Conservation (phyloP, 2,797 vertebrate genomes). For the Clarias pachynema region DNA sequence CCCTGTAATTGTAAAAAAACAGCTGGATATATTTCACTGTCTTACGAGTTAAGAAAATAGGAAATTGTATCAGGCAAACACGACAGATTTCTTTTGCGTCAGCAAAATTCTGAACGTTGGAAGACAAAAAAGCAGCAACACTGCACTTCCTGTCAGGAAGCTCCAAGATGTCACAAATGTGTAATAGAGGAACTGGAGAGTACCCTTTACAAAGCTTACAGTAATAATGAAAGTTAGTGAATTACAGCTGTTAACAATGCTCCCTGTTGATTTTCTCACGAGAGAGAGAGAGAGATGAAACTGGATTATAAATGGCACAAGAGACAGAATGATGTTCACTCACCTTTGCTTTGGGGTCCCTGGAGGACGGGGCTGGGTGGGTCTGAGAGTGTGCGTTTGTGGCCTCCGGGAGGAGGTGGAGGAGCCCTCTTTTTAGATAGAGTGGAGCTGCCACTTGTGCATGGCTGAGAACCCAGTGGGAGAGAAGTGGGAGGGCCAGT, state of each 20-base stretch:
- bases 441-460: slow-evolving; percentile 84
- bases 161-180: slow-evolving; percentile 7
- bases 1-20: slow-evolving; percentile 67
- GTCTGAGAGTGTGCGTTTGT: slow-evolving; percentile 90
- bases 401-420: slow-evolving; percentile 86
- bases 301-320: neutral
- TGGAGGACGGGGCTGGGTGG: slow-evolving; percentile 89
- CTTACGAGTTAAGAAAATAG: neutral
- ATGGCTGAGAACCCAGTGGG: slow-evolving; percentile 82
- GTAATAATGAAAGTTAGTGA: neutral
- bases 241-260: neutral
- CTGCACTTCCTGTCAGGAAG: slow-evolving; percentile 28
- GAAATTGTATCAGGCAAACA: slow-evolving; percentile 33
- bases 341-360: slow-evolving; percentile 85
- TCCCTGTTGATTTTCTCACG: neutral
- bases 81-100: slow-evolving; percentile 20
- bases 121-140: neutral
- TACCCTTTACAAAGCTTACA: neutral
- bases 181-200: slow-evolving; percentile 5
- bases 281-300: neutral
- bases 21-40: neutral
- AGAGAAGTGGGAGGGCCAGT: slow-evolving; percentile 82
- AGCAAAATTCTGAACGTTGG: neutral
- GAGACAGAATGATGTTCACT: slow-evolving; percentile 37
- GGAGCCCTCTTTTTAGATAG: slow-evolving; percentile 91